Percentiles rank a stretch among this genome's conserved stretches.
phyloP scores from a whole-genome alignment of 1,140 invertebrate species.

The Diorhabda elongata region DNA sequence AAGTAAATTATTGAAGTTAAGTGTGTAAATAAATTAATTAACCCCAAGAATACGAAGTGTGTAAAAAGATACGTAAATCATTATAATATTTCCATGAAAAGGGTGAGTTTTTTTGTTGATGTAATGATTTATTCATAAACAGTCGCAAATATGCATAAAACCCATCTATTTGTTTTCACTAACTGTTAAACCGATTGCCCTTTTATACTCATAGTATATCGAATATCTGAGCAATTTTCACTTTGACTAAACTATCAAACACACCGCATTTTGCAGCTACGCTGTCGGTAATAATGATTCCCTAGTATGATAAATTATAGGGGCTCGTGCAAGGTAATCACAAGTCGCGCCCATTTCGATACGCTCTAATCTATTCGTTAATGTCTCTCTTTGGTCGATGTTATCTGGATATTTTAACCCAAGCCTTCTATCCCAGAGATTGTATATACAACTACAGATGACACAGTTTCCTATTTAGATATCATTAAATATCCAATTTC shows the following conservation, averaged over 20 bases:
- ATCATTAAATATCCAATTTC: too few relatives aligned
- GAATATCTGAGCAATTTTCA: conserved; percentile 25
- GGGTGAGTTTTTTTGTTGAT: too few relatives aligned
- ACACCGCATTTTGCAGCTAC: not conserved
- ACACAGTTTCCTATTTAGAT: too few relatives aligned
- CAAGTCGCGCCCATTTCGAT: conserved; percentile 25
- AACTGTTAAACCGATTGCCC: not conserved
- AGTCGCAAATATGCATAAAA: too few relatives aligned
- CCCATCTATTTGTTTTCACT: too few relatives aligned
- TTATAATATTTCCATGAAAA: too few relatives aligned
- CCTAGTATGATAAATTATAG: conserved; percentile 28
- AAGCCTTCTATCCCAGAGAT: conserved; percentile 11
- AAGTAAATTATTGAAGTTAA: too few relatives aligned
- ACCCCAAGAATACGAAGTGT: too few relatives aligned
- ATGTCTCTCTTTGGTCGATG: conserved; percentile 23
- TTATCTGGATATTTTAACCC: conserved; percentile 21
- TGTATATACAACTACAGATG: not conserved
- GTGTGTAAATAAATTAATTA: too few relatives aligned
- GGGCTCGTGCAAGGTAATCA: conserved; percentile 26
- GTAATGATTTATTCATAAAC: too few relatives aligned
- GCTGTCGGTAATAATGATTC: conserved; percentile 17
- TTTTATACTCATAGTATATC: conserved; percentile 8
- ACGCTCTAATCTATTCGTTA: conserved; percentile 27
- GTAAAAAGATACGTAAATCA: too few relatives aligned
- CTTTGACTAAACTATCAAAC: conserved; percentile 21